Base-by-base conservation (phyloP, 1,140 invertebrate genomes). In the Drosophila kanapiae region DNA sequence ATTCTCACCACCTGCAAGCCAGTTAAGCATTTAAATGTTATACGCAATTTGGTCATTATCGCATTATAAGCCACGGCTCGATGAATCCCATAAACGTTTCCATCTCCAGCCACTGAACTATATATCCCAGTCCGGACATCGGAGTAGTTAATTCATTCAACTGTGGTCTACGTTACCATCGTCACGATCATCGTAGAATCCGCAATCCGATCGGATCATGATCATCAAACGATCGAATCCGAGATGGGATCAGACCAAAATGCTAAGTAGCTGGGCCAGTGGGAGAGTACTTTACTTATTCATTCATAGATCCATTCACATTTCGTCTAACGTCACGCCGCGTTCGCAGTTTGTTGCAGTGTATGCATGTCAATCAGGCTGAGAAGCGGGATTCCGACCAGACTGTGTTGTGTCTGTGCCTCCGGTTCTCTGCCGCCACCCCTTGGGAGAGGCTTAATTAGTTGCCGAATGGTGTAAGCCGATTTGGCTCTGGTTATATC, bases 361-460 rank as follows among this genome's bases (percentile, higher is more conserved):
- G 58, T 58, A 37, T 80, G 81, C 71, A 83, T 84, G 72, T 37
- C 77, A 83, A 82, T 83, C 60, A 62, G 58, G 35, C 57, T 37
- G 29, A n/a, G 43, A 27, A 61, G 27, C 54, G 51, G 51, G 33
- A 54, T 18, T 35, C 51, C 14, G 51, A 9, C 16, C 53, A 37
- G 51, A 49, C 69, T 29, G 23, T 38, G 16, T 31, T 51, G 27
- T 51, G 48, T 51, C 29, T 49, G 48, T 8, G n/a, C 27, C 38
- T 23, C 37, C 33, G 42, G 2, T 31, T 37, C 56, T 40, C 18
- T 16, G 6, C 14, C 56, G 23, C 4, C 13, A 0, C 11, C 6
- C 18, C 35, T 14, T 18, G n/a, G 14, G 18, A 31, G 35, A 45
- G 35, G 16, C 68, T 61, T 78, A 78, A 82, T 82, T 82, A 82